A percentile compares a stretch with the other conserved stretches of the same genome.
phyloP scores from a whole-genome alignment of 2,888 invertebrate genomes.

The Andrena bucephala region DNA sequence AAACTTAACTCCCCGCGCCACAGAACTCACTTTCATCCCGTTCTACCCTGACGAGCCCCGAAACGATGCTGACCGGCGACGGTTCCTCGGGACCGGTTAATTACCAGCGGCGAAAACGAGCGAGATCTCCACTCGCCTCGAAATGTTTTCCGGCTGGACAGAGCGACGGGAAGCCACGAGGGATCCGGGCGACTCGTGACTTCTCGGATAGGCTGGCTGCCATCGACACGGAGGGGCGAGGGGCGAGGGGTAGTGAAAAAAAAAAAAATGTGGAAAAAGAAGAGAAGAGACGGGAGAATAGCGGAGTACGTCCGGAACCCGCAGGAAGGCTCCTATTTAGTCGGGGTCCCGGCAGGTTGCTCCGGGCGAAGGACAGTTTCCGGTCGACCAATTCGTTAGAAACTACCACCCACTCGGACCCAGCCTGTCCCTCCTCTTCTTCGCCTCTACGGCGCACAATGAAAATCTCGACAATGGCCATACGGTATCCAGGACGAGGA shows the following conservation, averaged over 20 bases:
- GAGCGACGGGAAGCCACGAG: constrained; percentile 9
- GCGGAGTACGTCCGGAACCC: constrained; percentile 50
- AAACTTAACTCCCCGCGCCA: too few relatives aligned
- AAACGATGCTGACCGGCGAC: not conserved
- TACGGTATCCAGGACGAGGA: constrained; percentile 57
- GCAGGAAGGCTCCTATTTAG: constrained; percentile 64
- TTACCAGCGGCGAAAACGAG: constrained; percentile 17
- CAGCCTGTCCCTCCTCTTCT: constrained; percentile 48
- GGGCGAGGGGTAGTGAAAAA: not conserved
- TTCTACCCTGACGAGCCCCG: not conserved
- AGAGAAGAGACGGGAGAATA: constrained; percentile 29
- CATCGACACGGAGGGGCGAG: constrained; percentile 18
- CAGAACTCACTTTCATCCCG: not conserved
- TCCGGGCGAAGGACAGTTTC: constrained; percentile 66
- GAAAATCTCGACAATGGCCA: constrained; percentile 77
- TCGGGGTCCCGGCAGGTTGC: constrained; percentile 57
- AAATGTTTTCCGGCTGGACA: constrained; percentile 14
- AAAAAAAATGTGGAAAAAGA: not conserved
- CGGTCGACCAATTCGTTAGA: constrained; percentile 79
- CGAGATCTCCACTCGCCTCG: not conserved
- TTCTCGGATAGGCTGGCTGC: not conserved
- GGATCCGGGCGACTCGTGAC: constrained; percentile 6
- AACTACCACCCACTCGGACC: constrained; percentile 68
- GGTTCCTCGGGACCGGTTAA: constrained; percentile 5
- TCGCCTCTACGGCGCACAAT: constrained; percentile 71